phyloP scores from a whole-genome alignment of 2,113 vertebrate genomes.

The Sinocyclocheilus maitianheensis region DNA sequence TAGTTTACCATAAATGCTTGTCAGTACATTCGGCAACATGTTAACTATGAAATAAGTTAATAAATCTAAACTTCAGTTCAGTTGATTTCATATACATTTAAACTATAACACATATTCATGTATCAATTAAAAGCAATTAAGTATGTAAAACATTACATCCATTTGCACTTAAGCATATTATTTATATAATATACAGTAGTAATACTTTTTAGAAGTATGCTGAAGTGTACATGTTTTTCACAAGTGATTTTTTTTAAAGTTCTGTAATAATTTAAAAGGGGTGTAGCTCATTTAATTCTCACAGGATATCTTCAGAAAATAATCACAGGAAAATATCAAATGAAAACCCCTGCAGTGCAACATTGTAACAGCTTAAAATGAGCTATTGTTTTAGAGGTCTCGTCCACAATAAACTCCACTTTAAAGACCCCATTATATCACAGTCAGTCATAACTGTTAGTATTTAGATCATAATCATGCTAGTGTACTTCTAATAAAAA shows the following conservation, averaged over 20 bases:
- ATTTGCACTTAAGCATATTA: not conserved
- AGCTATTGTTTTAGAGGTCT: not conserved
- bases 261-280: not conserved
- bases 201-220: not conserved
- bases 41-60: not conserved
- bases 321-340: constrained; percentile 6
- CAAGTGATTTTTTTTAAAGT: not conserved
- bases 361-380: not conserved
- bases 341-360: not conserved
- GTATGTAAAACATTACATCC: not conserved
- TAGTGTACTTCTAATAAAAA: not conserved
- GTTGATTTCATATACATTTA: not conserved
- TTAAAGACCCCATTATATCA: not conserved
- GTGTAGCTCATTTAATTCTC: constrained; percentile 1
- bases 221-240: not conserved
- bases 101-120: not conserved
- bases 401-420: not conserved
- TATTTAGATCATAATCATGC: not conserved
- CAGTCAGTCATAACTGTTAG: not conserved
- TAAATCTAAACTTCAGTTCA: not conserved
- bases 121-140: not conserved
- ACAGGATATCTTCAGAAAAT: not conserved
- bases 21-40: not conserved
- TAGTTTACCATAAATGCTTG: not conserved
- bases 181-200: not conserved